Evolutionary conservation across 92 coral and sea anemone genomes (phyloP).

Genomic region (Epizoanthus fatuus): DNA sequence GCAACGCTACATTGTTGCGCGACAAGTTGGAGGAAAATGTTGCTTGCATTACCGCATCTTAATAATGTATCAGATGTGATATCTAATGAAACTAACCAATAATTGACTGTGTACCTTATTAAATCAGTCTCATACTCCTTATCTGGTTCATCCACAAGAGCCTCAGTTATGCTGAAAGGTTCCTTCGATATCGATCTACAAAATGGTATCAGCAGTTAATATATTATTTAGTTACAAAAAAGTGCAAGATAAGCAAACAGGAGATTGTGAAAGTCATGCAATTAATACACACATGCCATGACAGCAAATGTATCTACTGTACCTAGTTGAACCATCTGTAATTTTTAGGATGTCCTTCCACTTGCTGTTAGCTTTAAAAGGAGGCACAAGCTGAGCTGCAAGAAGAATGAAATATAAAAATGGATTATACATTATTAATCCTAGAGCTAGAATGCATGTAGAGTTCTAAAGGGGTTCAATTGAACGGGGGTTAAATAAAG

Average conservation of each 20-base stretch:
- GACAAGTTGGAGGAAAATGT: too few relatives aligned
- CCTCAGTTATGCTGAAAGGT: constrained; percentile 16
- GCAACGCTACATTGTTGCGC: too few relatives aligned
- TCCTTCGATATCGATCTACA: constrained; percentile 18
- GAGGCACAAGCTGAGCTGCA: constrained; percentile 64
- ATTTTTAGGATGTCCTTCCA: constrained; percentile 81
- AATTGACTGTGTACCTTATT: neutral
- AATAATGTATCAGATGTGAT: too few relatives aligned
- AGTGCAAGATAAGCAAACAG: neutral
- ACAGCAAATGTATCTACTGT: neutral
- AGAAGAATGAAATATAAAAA: neutral
- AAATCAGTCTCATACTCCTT: constrained; percentile 3
- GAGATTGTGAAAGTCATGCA: neutral
- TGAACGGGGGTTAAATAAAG: too few relatives aligned
- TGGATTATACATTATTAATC: too few relatives aligned
- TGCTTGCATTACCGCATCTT: too few relatives aligned
- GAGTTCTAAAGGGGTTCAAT: too few relatives aligned
- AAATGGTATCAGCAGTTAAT: too few relatives aligned
- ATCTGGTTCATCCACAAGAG: constrained; percentile 8
- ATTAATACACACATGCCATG: neutral
- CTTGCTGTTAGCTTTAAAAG: constrained; percentile 70
- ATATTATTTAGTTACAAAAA: too few relatives aligned
- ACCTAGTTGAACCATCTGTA: constrained; percentile 38
- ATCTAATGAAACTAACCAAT: too few relatives aligned
- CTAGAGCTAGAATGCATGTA: too few relatives aligned